phyloP scores from a whole-genome alignment of 2,113 vertebrate species.

The Acanthisitta chloris region DNA sequence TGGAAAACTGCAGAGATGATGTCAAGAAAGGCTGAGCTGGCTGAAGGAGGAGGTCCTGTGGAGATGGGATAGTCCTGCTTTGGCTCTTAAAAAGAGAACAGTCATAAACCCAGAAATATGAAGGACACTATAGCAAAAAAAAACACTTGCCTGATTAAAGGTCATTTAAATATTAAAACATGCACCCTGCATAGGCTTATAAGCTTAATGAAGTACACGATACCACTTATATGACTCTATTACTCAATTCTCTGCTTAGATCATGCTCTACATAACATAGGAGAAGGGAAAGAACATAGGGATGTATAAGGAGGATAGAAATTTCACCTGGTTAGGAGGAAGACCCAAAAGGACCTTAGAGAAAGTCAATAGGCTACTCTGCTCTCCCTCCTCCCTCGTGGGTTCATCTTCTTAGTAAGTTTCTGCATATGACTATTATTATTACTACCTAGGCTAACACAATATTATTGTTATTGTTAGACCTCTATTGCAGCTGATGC shows the following conservation, averaged over 20 bases:
- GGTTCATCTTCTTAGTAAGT: background rate
- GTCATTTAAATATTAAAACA: background rate
- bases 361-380: background rate
- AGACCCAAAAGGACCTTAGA: background rate
- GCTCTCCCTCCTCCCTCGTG: background rate
- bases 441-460: background rate
- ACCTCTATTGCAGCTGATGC: background rate
- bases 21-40: background rate
- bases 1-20: background rate
- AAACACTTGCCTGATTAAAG: background rate
- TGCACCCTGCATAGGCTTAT: background rate
- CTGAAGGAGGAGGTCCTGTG: background rate
- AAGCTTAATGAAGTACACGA: background rate
- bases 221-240: fast-evolving
- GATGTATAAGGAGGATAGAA: background rate
- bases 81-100: background rate
- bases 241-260: background rate
- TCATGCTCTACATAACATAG: background rate
- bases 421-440: background rate
- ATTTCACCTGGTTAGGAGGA: background rate
- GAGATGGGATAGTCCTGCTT: background rate
- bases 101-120: background rate
- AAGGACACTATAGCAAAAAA: background rate
- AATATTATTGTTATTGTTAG: background rate
- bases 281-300: background rate